Base-by-base conservation (phyloP, 1,140 invertebrate species). In the Odontomachus brunneus region DNA sequence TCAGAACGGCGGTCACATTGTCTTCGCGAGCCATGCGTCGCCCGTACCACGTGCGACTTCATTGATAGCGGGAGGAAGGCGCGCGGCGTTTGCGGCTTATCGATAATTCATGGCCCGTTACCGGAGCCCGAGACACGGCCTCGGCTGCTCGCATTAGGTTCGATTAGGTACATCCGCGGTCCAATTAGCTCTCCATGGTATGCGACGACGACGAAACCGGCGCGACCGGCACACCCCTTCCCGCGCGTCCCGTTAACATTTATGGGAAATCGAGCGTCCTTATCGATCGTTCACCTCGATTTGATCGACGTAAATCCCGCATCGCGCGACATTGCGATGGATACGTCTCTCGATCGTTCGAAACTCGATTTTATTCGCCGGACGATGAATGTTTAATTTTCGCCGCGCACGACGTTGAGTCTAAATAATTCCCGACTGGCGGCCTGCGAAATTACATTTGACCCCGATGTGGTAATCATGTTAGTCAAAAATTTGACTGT, bases 51-150 rank as follows among this genome's bases (percentile, higher is more conserved):
- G 44, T 71, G 83, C 53, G 73, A 86, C 62, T 86, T 86, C 69
- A 82, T 84, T 84, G 82, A 82, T 81, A 84, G 60, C 49, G 29
- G 14, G 15, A 22, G 60, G 57, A 65, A 65, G 67, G 15, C 22
- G 49, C 71, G 44, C 60, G 73, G 71, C 49, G 60, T 82, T 85
- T 69, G 84, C 33, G 60, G 81, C 75, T 88, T 88, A 88, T 88
- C 86, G 86, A 88, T 86, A 88, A 85, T 88, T 88, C 82, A 88
- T 85, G 84, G 82, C 48, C 82, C 60, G 59, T 83, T 84, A 78
- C 71, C 51, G 44, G 51, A 83, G 66, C 29, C 60, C 63, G 63
- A 85, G 81, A 83, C 65, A 85, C 57, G 65, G 67, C 19, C 57
- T 67, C 72, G 59, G 82, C 72, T 76, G 65, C 51, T 78, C 82